These are phyloP conservation scores for Tetragonula clypearis DNA, from an alignment of 1,140 invertebrate species.

Conservation along the genomic window DNA sequence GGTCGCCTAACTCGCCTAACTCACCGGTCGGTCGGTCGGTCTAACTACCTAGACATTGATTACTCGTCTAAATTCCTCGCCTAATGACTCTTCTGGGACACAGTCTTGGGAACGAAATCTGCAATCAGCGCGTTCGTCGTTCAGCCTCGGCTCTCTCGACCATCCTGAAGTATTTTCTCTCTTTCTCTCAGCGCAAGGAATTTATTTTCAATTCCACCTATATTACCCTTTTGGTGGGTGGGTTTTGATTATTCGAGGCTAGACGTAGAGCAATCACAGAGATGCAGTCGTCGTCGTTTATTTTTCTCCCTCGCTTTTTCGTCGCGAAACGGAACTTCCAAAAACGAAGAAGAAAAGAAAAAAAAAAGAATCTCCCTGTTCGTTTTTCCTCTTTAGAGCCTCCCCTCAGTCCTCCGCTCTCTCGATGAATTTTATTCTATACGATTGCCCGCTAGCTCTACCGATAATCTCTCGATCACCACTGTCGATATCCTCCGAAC, in stretches of 20 bases:
- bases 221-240: background rate
- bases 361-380: no score
- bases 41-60: slow-evolving; percentile 59
- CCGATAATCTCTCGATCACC: background rate
- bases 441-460: background rate
- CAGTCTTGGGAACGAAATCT: background rate
- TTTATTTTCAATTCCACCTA: background rate
- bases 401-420: background rate
- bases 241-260: background rate
- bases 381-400: background rate
- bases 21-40: background rate
- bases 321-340: no score
- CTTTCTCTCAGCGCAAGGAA: background rate
- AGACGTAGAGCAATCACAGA: background rate
- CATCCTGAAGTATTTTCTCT: background rate
- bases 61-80: slow-evolving; percentile 23
- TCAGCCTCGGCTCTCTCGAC: background rate
- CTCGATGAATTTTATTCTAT: background rate
- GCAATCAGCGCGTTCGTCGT: background rate
- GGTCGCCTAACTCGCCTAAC: background rate
- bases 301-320: no score
- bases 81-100: background rate
- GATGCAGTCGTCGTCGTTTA: background rate
- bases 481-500: no score
- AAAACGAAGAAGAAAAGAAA: no score